Base-by-base conservation (phyloP, 2,888 invertebrate genomes). In the Diaphora mendica region DNA sequence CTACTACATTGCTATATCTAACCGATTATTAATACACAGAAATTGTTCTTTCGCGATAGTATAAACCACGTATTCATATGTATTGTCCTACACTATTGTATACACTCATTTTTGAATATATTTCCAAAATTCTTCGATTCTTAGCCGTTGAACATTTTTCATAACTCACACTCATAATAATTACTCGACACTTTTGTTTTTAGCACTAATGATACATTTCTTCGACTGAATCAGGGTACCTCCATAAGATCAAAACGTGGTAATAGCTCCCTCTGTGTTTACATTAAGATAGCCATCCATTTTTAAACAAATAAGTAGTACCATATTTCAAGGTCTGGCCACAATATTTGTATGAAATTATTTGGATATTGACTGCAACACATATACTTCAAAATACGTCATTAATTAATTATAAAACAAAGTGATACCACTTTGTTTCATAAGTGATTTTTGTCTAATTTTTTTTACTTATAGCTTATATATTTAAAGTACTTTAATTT, bases 301-400 rank as follows among this genome's bases (percentile, higher is more conserved):
- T 62, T 62, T 66, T 59, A 59, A 51, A 62, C n/a, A 55, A 70
- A 30, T 62, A 26, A 15, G 66, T 62, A n/a, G 64, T 62, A 33
- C 65, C 23, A 62, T 70, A 30, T 20, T 74, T 51, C 0, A 64
- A 70, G 73, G 75, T 78, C 84, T 83, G 82, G 84, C 77, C 73
- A 66, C 67, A 73, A 73, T 59, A 0, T 72, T 74, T 55, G 48
- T 68, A 35, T 71, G 23, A 44, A 66, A 64, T 13, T 15, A 74
- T 74, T 82, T 82, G 74, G 42, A 72, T 83, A 76, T 79, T 82
- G 83, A 75, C 83, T 82, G 83, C 55, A 17, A 20, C 26, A 20
- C 11, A 33, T 11, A n/a, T 8, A 55, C 15, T 33, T 48, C 26
- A 30, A 71, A 7, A 59, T 39, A 26, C 26, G 35, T 55, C 55